Evolutionary conservation across 2,113 vertebrate genomes (phyloP), one percentile per base, ranked within the genome.

Genomic region (Rhodinocichla rosea): DNA sequence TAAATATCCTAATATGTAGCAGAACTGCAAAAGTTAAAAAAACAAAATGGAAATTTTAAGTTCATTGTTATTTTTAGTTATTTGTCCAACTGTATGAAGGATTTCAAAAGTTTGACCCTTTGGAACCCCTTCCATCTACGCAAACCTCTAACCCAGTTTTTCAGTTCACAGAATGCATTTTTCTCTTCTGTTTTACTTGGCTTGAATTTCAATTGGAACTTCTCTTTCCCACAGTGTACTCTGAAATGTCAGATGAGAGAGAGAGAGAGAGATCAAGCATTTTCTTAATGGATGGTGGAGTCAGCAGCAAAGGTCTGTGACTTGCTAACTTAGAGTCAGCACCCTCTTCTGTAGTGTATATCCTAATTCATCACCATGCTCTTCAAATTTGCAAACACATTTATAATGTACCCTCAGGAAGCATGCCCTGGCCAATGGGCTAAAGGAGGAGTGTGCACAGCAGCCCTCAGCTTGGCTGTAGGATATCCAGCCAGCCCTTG

Each of bases 131-230:
- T 89, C 95, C 95, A 97, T 97, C 97, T 96, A 95, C 9, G 23
- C 93, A 97, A 87, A 95, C 88, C 83, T 97, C 91, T 95, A 97
- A 97, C 93, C 92, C 92, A 97, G 91, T 97, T 97, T 98, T 97
- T 97, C 89, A 97, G 92, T 97, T 96, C 95, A 96, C 89, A 89
- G 88, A 96, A 97, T 96, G 89, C 80, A 95, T 97, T 97, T 97
- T 94, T 95, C 92, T 97, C 76, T 27, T 97, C 91, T 98, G 94
- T 97, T 98, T 97, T 97, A 94, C 95, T 98, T 98, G 97, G 97
- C 97, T 94, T 93, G 78, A 89, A 91, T 97, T 96, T 96, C 91
- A 88, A 65, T 94, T 97, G 86, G 91, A 97, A 97, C 80, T 97
- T 90, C 90, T 97, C 65, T 98, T 98, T 98, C 98, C 97, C 98